A percentile compares a stretch with the other conserved stretches of the same genome.
Evolutionary conservation across 2,888 invertebrate genomes (phyloP).

Genomic region (Scrobipalpa costella): DNA sequence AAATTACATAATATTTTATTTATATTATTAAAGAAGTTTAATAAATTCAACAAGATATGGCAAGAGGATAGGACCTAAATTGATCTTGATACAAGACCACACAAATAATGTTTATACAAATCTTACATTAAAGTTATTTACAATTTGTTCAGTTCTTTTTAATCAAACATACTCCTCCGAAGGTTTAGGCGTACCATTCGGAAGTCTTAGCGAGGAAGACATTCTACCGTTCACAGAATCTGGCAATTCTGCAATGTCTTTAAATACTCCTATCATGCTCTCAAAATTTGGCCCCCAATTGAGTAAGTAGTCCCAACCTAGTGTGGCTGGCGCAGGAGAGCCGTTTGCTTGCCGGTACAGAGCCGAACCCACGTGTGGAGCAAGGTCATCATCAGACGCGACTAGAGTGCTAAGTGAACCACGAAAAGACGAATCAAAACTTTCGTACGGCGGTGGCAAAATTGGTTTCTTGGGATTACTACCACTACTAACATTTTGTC

Average conservation of each 20-base stretch:
- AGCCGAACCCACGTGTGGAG: constrained; percentile 88
- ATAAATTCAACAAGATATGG: constrained; percentile 65
- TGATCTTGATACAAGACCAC: constrained; percentile 78
- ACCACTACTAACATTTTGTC: constrained; percentile 78
- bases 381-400: constrained; percentile 95
- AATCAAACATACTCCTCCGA: constrained; percentile 93
- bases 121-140: constrained; percentile 49
- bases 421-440: constrained; percentile 96
- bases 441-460: constrained; percentile 91
- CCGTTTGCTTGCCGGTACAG: constrained; percentile 90
- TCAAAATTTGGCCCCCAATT: constrained; percentile 99
- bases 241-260: constrained; percentile 97
- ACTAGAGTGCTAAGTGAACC: constrained; percentile 96
- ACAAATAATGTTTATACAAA: constrained; percentile 64
- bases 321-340: constrained; percentile 88
- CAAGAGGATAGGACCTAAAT: constrained; percentile 66
- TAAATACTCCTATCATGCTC: constrained; percentile 96
- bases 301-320: constrained; percentile 96
- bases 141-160: constrained; percentile 32
- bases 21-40: constrained; percentile 28
- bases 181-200: constrained; percentile 90
- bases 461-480: constrained; percentile 83
- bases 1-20: constrained; percentile 18
- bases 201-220: constrained; percentile 87
- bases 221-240: constrained; percentile 89